A percentile compares a stretch with the other conserved stretches of the same genome.
These are phyloP conservation scores for Clarias gariepinus DNA, from an alignment of 2,113 vertebrate species.

Conservation along the genomic window DNA sequence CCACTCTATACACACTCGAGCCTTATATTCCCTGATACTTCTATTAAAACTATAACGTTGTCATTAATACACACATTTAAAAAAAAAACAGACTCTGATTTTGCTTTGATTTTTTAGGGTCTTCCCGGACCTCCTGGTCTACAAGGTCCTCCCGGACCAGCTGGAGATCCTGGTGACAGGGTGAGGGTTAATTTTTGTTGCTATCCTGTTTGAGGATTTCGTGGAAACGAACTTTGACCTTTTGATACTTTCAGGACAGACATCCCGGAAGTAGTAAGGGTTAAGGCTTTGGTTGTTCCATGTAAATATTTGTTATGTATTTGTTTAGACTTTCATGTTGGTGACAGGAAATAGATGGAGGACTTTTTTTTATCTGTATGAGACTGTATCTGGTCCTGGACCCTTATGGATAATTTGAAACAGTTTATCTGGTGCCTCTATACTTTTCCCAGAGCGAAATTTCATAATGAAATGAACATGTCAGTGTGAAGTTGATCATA, in stretches of 20 bases:
- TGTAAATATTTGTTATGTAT: neutral
- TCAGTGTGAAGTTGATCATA: conserved; percentile 16
- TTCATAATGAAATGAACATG: neutral
- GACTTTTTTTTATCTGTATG: neutral
- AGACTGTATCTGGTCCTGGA: neutral
- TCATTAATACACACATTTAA: neutral
- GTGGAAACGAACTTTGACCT: conserved; percentile 10
- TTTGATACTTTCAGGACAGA: neutral
- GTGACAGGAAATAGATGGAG: neutral
- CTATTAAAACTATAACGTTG: neutral
- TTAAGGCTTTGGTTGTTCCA: neutral
- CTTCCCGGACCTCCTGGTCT: conserved; percentile 89
- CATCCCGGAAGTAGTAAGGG: neutral
- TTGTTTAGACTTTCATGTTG: neutral
- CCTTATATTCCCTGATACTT: neutral
- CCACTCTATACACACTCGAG: neutral
- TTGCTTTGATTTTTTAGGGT: conserved; percentile 77
- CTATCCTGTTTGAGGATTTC: neutral
- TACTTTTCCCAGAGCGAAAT: neutral
- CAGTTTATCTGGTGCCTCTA: neutral
- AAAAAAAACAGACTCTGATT: neutral
- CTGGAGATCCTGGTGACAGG: conserved; percentile 92
- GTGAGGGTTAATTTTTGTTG: conserved; percentile 72
- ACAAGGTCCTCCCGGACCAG: conserved; percentile 85
- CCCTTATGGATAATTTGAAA: neutral